phyloP scores from a whole-genome alignment of 2,888 invertebrate species.

The Onthophagus sagittarius region DNA sequence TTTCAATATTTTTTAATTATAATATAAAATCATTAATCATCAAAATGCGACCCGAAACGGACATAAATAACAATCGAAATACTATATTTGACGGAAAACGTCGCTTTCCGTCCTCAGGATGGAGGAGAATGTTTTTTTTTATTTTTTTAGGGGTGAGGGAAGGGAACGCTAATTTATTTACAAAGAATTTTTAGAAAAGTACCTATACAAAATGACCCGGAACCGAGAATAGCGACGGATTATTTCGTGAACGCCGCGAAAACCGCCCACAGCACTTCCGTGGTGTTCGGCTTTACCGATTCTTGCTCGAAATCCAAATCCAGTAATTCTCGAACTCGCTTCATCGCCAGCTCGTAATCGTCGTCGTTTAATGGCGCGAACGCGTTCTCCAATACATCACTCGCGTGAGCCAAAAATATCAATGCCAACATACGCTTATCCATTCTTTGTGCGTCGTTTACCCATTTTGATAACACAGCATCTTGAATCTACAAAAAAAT shows the following conservation, averaged over 20 bases:
- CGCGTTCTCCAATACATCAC: conserved; percentile 98
- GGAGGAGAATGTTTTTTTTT: not conserved
- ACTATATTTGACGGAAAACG: not conserved
- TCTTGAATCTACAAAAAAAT: conserved; percentile 62
- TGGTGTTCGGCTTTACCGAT: conserved; percentile 83
- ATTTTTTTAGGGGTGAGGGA: not conserved
- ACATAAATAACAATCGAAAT: not conserved
- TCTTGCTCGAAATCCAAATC: conserved; percentile 97
- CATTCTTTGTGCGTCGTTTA: conserved; percentile 96
- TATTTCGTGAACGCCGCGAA: conserved; percentile 98
- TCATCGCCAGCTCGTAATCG: conserved; percentile 97
- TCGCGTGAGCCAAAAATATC: conserved; percentile 93
- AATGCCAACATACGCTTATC: conserved; percentile 92
- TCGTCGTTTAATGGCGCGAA: conserved; percentile 96
- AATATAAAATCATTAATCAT: not conserved
- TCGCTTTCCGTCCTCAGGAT: not conserved
- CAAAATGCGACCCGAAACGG: not conserved
- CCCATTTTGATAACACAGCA: conserved; percentile 92
- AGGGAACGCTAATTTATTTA: conserved; percentile 20
- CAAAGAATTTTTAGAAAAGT: conserved; percentile 23
- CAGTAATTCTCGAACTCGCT: conserved; percentile 90
- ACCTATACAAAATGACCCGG: conserved; percentile 22
- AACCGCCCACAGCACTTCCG: conserved; percentile 98
- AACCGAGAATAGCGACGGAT: conserved; percentile 39
- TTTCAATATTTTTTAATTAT: not conserved